These are phyloP conservation scores for Amblyopsis rosae DNA, from an alignment of 2,113 vertebrate genomes.

Conservation along the genomic window DNA sequence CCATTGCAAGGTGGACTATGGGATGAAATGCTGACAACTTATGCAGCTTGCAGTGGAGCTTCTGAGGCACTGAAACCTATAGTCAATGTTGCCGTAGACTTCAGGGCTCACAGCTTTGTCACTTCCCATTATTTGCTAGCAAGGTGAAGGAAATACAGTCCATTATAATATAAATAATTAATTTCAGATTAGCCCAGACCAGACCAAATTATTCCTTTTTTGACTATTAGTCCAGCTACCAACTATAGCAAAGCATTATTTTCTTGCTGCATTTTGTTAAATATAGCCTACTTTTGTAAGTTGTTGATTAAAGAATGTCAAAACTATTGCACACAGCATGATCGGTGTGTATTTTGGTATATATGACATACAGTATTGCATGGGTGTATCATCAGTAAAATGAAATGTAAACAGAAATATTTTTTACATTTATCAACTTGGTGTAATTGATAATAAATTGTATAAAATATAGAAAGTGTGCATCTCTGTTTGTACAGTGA, in stretches of 20 bases:
- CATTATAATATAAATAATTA: conserved; percentile 6
- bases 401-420: background rate
- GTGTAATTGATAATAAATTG: conserved; percentile 44
- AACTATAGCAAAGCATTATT: conserved; percentile 17
- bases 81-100: too few species aligned
- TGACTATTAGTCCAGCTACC: conserved; percentile 36
- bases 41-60: background rate
- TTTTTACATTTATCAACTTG: conserved; percentile 10
- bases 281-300: conserved; percentile 26
- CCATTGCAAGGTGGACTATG: background rate
- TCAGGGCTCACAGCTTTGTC: too few species aligned
- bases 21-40: conserved; percentile 2
- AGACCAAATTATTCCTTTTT: conserved; percentile 29
- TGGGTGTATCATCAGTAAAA: background rate
- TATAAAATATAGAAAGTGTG: conserved; percentile 5
- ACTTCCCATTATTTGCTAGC: background rate
- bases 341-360: conserved; percentile 13
- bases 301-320: background rate
- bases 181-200: conserved; percentile 1
- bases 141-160: conserved; percentile 21
- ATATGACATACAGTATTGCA: background rate
- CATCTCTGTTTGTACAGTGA: too few species aligned
- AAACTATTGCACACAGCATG: conserved; percentile 4
- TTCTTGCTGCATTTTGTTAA: conserved; percentile 18
- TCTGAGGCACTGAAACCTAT: too few species aligned